Evolutionary conservation across 2,888 invertebrate genomes (phyloP).

Genomic region (Priocnemis perturbator): DNA sequence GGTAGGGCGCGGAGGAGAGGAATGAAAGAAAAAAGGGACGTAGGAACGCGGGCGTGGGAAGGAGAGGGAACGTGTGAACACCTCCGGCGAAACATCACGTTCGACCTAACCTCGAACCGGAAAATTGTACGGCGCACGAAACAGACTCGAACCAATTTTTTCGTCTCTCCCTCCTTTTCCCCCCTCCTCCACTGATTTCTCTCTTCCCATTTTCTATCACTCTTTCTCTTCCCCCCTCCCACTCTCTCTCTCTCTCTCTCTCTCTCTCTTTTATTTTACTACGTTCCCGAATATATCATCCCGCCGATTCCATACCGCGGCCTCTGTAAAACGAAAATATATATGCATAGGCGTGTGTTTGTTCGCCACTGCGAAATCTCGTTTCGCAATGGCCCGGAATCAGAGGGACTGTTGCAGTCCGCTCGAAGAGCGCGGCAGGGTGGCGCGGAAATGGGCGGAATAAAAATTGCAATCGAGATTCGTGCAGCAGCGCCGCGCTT

Average conservation of each 20-base stretch:
- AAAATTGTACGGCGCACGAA: slow-evolving; percentile 50
- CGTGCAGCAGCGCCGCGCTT: slow-evolving; percentile 28
- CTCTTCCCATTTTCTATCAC: background rate
- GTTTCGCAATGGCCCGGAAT: slow-evolving; percentile 20
- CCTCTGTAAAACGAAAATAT: slow-evolving; percentile 41
- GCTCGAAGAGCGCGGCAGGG: slow-evolving; percentile 1
- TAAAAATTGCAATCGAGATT: slow-evolving; percentile 49
- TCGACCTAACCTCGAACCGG: slow-evolving; percentile 49
- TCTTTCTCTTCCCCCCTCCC: background rate
- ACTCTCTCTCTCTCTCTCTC: background rate
- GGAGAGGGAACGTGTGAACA: slow-evolving; percentile 26
- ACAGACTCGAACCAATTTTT: slow-evolving; percentile 48
- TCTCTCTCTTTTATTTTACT: slow-evolving; percentile 9
- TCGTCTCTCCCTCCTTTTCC: background rate
- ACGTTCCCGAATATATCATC: slow-evolving; percentile 15
- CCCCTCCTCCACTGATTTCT: background rate
- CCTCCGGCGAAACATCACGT: slow-evolving; percentile 54
- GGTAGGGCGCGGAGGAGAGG: slow-evolving; percentile 18
- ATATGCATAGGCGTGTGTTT: slow-evolving; percentile 24
- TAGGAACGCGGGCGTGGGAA: slow-evolving; percentile 1
- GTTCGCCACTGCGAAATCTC: slow-evolving; percentile 38
- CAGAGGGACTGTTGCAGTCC: background rate
- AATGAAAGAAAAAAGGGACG: slow-evolving; percentile 29
- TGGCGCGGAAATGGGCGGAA: slow-evolving; percentile 2
- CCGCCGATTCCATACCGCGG: slow-evolving; percentile 7